Percentiles rank a stretch among this genome's conserved stretches.
These are phyloP conservation scores for Dorcus parallelipipedus DNA, from an alignment of 2,888 invertebrate genomes.

Conservation along the genomic window DNA sequence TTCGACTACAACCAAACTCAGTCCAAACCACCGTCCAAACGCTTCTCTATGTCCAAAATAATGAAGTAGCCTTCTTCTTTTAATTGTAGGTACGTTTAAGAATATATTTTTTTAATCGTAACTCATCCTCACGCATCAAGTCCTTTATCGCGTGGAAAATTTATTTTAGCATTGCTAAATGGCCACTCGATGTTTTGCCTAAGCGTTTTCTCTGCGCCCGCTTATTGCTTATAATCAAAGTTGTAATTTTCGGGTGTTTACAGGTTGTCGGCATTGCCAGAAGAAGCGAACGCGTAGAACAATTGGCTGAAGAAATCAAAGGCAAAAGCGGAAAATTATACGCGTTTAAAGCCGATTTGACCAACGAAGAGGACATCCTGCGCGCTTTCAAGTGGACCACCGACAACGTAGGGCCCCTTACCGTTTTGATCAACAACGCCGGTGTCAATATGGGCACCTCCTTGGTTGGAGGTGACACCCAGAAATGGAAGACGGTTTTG, in stretches of 20 bases:
- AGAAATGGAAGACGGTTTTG: conserved; percentile 6
- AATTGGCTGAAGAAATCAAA: background rate
- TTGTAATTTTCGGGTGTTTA: background rate
- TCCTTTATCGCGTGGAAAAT: too few relatives aligned
- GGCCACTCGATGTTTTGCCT: too few relatives aligned
- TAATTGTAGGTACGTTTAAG: too few relatives aligned
- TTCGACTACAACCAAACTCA: too few relatives aligned
- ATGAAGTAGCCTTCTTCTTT: too few relatives aligned
- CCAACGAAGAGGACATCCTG: conserved; percentile 3
- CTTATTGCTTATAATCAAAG: too few relatives aligned
- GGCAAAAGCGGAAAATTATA: background rate
- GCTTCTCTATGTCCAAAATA: too few relatives aligned
- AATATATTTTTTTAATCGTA: too few relatives aligned
- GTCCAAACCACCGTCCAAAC: too few relatives aligned
- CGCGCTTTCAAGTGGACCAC: conserved; percentile 1
- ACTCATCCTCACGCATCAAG: too few relatives aligned
- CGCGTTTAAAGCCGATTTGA: conserved; percentile 4
- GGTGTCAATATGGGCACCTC: background rate
- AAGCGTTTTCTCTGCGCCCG: too few relatives aligned
- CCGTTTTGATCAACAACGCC: conserved; percentile 7
- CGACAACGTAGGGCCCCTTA: background rate
- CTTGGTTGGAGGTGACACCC: conserved; percentile 4
- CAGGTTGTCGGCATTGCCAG: conserved; percentile 7
- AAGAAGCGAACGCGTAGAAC: background rate
- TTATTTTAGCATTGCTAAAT: too few relatives aligned